These are phyloP conservation scores for Brotula barbata DNA, from an alignment of 2,797 vertebrate genomes.

Conservation along the genomic window DNA sequence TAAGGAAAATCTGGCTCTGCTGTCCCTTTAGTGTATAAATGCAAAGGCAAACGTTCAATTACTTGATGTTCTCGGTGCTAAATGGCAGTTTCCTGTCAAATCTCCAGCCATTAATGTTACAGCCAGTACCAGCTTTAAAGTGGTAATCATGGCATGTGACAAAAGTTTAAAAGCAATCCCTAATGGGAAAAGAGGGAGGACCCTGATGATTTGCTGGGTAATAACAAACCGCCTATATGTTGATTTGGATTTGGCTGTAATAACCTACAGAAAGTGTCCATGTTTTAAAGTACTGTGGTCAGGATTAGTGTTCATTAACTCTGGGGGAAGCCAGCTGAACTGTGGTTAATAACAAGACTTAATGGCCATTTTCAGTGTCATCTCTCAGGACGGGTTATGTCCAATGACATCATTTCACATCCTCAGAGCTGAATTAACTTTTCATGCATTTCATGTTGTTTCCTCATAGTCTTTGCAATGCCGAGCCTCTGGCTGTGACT, in stretches of 20 bases:
- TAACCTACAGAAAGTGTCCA: slow-evolving; percentile 32
- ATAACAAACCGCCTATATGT: too few relatives aligned
- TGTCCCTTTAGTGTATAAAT: slow-evolving; percentile 61
- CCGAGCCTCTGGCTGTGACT: slow-evolving; percentile 53
- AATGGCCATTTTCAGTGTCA: slow-evolving; percentile 63
- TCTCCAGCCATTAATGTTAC: slow-evolving; percentile 64
- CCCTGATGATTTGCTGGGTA: too few relatives aligned
- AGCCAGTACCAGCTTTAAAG: slow-evolving; percentile 66
- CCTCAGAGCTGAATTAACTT: slow-evolving; percentile 67
- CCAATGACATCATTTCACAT: slow-evolving; percentile 62
- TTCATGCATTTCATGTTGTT: slow-evolving; percentile 70
- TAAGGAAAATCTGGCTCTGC: slow-evolving; percentile 65
- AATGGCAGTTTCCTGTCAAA: slow-evolving; percentile 67
- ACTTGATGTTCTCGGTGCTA: slow-evolving; percentile 66
- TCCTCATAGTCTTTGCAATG: slow-evolving; percentile 46
- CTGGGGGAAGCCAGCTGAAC: slow-evolving; percentile 44
- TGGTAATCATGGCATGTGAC: slow-evolving; percentile 63
- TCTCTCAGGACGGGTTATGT: slow-evolving; percentile 46
- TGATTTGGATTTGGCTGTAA: slow-evolving; percentile 38
- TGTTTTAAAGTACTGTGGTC: slow-evolving; percentile 40
- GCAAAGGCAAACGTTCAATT: slow-evolving; percentile 75
- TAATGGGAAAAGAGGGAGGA: slow-evolving; percentile 29
- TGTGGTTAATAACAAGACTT: slow-evolving; percentile 53
- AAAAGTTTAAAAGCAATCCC: slow-evolving; percentile 60
- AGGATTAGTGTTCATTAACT: slow-evolving; percentile 69